Conservation (phyloP, 2,797 vertebrate species). For the Dryobates pubescens region DNA sequence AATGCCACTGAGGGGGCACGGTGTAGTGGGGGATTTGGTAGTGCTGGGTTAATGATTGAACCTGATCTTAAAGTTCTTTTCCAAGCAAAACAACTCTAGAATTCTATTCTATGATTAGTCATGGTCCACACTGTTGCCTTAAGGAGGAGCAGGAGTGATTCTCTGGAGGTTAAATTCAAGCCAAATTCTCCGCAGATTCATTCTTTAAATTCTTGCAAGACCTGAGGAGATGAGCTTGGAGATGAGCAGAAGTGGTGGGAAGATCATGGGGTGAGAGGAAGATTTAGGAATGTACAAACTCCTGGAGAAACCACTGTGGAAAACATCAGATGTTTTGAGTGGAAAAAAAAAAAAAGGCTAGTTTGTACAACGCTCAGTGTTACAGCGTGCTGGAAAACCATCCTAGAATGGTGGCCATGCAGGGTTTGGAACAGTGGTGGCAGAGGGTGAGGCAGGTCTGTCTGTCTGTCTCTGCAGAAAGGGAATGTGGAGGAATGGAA, state of each 20-base stretch:
- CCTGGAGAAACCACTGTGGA: background rate
- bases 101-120: too few species aligned
- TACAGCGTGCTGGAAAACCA: background rate
- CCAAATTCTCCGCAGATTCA: background rate
- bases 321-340: background rate
- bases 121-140: fast-evolving
- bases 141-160: background rate
- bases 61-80: too few species aligned
- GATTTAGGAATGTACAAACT: fast-evolving
- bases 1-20: too few species aligned
- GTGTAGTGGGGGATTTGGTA: too few species aligned
- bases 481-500: background rate
- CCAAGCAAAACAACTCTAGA: too few species aligned
- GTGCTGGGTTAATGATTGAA: too few species aligned
- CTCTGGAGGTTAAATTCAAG: background rate
- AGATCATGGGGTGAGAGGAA: background rate
- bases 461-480: background rate
- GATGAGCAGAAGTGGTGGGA: background rate
- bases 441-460: fast-evolving
- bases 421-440: background rate
- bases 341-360: background rate
- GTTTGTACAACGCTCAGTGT: background rate
- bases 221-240: background rate
- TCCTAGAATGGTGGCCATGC: fast-evolving
- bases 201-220: background rate